Base-by-base conservation (phyloP, 2,888 invertebrate genomes). In the Morpho deidamia region DNA sequence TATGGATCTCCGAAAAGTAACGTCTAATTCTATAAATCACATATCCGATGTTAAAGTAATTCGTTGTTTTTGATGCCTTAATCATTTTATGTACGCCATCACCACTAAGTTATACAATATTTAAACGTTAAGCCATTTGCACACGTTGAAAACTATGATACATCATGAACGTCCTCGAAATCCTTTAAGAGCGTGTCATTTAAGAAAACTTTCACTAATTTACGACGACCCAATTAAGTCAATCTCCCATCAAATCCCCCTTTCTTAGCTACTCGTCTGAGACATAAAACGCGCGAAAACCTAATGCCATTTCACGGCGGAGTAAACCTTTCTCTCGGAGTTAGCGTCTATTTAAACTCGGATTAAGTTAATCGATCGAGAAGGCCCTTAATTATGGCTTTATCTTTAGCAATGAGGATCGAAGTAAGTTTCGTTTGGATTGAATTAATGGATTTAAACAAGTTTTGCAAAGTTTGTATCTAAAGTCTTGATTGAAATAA, bases 231-330 rank as follows among this genome's bases (percentile, higher is more conserved):
- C 83, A 88, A 89, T 89, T 88, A 88, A 87, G 83, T 86, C 81
- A 86, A 86, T 86, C 84, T 78, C 66, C 78, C 80, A 82, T 87
- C 76, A 85, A 87, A 85, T 76, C 85, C 77, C 81, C 86, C 77
- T 82, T 85, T 84, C 85, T 87, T 85, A 85, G 84, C 86, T 76
- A 80, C 78, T 86, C 76, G 78, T 79, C 81, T 78, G 59, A 72
- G 70, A 73, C 72, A 83, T 83, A 83, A 87, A 88, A 85, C 78
- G 84, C 83, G 84, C 81, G 86, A 88, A 87, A 87, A 88, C 86
- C 86, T 90, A 89, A 90, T 85, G 81, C 87, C 86, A 89, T 90
- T 90, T 88, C 87, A 90, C 89, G 88, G 74, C 76, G 83, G 87
- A 88, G 86, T 89, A 88, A 87, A 88, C 90, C 90, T 85, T 88